Percentiles rank a stretch among this genome's conserved stretches.
phyloP scores from a whole-genome alignment of 2,797 vertebrate genomes.

The Mastacembelus armatus region DNA sequence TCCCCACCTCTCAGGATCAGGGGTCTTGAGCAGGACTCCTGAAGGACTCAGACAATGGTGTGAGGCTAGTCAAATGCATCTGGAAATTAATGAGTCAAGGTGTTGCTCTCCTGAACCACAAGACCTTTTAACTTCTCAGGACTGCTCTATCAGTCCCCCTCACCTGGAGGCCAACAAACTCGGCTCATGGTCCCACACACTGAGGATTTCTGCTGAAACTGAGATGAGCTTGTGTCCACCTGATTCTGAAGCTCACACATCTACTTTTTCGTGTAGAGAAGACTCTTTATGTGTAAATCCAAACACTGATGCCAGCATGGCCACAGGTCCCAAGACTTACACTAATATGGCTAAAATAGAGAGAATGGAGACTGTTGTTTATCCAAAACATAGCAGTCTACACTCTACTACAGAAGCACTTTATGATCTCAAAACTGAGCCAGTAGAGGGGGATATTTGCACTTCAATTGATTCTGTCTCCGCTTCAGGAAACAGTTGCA shows the following conservation, averaged over 20 bases:
- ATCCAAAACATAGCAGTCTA: conserved; percentile 47
- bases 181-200: conserved; percentile 47
- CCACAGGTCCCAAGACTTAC: conserved; percentile 32
- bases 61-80: conserved; percentile 41
- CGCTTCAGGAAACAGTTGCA: conserved; percentile 35
- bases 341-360: conserved; percentile 51
- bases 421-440: conserved; percentile 63
- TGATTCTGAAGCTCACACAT: conserved; percentile 34
- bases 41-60: conserved; percentile 49
- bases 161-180: conserved; percentile 29
- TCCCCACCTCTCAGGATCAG: conserved; percentile 51
- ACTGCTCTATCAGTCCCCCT: conserved; percentile 46
- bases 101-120: conserved; percentile 51
- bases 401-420: conserved; percentile 63
- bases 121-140: conserved; percentile 61
- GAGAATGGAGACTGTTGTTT: conserved; percentile 30
- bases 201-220: conserved; percentile 32
- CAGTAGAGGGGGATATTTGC: conserved; percentile 60
- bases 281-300: conserved; percentile 36
- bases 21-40: conserved; percentile 39
- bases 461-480: conserved; percentile 27
- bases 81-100: conserved; percentile 43
- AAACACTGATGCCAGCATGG: conserved; percentile 45
- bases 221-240: conserved; percentile 35
- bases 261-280: conserved; percentile 36